These are phyloP conservation scores for Gonatopus flavifemur DNA, from an alignment of 1,140 invertebrate genomes.

Conservation along the genomic window DNA sequence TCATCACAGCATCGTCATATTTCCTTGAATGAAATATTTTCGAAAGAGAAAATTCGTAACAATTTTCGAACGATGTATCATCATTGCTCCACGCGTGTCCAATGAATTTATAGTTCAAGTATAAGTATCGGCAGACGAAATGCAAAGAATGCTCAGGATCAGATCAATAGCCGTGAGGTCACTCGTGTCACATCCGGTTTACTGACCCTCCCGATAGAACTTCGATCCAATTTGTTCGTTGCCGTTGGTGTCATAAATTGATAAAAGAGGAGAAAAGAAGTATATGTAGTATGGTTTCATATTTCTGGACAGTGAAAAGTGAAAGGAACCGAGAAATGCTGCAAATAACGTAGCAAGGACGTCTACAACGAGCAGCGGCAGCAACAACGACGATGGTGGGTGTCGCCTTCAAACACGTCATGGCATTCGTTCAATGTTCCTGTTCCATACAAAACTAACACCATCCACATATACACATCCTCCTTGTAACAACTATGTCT, in stretches of 20 bases:
- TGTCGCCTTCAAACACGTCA: conserved; percentile 46
- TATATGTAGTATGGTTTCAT: conserved; percentile 47
- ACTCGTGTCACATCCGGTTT: too few relatives aligned
- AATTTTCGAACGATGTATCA: background rate
- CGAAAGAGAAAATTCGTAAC: background rate
- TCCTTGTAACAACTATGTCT: too few relatives aligned
- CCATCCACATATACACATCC: too few relatives aligned
- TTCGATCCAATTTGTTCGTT: too few relatives aligned
- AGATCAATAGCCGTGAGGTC: background rate
- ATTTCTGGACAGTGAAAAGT: conserved; percentile 56
- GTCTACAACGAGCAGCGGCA: conserved; percentile 48
- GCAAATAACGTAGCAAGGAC: conserved; percentile 59
- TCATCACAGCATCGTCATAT: background rate
- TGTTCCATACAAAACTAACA: too few relatives aligned
- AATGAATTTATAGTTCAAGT: background rate
- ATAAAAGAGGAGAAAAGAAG: conserved; percentile 4
- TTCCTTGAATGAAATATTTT: background rate
- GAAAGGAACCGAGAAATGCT: conserved; percentile 55
- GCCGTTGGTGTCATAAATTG: background rate
- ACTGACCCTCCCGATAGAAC: too few relatives aligned
- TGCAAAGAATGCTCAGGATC: background rate
- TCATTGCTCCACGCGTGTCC: background rate
- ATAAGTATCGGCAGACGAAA: background rate
- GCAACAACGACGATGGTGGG: too few relatives aligned
- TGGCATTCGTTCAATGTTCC: conserved; percentile 28